Percentiles rank a stretch among this genome's conserved stretches.
Conservation (phyloP, 2,113 vertebrate genomes). For the Callospermophilus lateralis region DNA sequence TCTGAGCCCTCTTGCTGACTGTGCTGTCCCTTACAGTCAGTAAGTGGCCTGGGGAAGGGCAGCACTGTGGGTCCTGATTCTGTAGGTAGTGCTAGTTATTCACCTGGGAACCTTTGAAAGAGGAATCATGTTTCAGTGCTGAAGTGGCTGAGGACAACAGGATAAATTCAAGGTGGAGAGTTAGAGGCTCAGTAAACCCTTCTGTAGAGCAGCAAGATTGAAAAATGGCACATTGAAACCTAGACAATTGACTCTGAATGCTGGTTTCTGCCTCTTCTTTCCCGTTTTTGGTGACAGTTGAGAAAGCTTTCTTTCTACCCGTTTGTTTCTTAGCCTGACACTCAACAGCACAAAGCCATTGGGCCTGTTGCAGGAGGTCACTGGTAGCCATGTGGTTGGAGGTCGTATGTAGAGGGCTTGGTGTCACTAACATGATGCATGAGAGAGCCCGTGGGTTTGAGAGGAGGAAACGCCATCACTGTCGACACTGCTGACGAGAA, state of each 20-base stretch:
- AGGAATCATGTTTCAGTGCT: neutral
- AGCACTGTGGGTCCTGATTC: neutral
- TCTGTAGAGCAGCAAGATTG: slow-evolving; percentile 13
- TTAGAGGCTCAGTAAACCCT: slow-evolving; percentile 58
- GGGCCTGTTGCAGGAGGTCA: slow-evolving; percentile 41
- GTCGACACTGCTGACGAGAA: slow-evolving; percentile 53
- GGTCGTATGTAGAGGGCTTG: neutral
- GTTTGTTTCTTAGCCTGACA: slow-evolving; percentile 59
- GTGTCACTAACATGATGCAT: neutral
- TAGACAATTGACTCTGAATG: slow-evolving; percentile 50
- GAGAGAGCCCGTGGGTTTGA: slow-evolving; percentile 23
- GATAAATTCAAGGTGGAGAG: slow-evolving; percentile 61
- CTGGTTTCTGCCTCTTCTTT: slow-evolving; percentile 61
- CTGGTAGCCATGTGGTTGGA: neutral
- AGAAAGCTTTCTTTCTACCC: slow-evolving; percentile 23
- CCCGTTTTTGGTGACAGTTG: slow-evolving; percentile 56
- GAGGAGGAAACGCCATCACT: neutral
- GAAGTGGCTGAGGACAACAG: slow-evolving; percentile 21
- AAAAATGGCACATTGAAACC: slow-evolving; percentile 65
- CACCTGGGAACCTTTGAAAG: slow-evolving; percentile 16
- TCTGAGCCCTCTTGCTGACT: neutral
- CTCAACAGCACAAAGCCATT: slow-evolving; percentile 59
- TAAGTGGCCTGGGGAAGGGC: neutral
- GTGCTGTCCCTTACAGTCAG: neutral
- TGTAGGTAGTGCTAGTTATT: neutral